Percentiles rank a stretch among this genome's conserved stretches.
Conservation (phyloP, 2,888 invertebrate species). For the Hypolimnas misippus region DNA sequence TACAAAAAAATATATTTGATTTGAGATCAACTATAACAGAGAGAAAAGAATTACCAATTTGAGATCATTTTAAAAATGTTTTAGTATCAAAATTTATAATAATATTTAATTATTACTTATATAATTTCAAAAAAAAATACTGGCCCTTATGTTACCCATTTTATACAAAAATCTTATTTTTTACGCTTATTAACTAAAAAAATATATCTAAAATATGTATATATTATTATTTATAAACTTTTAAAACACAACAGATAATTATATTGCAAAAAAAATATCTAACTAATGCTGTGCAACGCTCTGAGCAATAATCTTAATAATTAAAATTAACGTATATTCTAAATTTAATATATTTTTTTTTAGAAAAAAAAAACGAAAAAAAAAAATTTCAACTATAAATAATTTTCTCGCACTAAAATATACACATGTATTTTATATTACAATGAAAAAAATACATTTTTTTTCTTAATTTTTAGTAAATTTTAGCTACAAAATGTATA, state of each 20-base stretch:
- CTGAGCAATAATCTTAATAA: conserved; percentile 1
- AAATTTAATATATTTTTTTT: neutral
- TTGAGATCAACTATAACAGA: conserved; percentile 42
- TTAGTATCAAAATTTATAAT: neutral
- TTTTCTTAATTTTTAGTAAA: too few species aligned
- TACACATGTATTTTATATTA: neutral
- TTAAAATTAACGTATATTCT: neutral
- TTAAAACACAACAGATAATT: conserved; percentile 34
- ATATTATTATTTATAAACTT: conserved; percentile 37
- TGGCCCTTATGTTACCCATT: conserved; percentile 56
- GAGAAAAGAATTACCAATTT: conserved; percentile 54
- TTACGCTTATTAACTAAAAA: conserved; percentile 12
- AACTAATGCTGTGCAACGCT: conserved; percentile 35
- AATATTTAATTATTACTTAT: conserved; percentile 35
- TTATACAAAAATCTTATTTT: conserved; percentile 18
- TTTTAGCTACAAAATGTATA: conserved; percentile 8
- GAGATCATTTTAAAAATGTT: conserved; percentile 62
- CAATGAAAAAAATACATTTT: too few species aligned
- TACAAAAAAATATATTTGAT: conserved; percentile 2
- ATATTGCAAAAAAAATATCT: conserved; percentile 27
- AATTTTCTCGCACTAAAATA: neutral
- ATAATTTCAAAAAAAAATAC: conserved; percentile 69
- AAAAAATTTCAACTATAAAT: neutral
- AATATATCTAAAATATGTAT: neutral
- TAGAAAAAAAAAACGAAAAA: neutral